phyloP scores from a whole-genome alignment of 2,113 vertebrate species.

The Ictalurus furcatus region DNA sequence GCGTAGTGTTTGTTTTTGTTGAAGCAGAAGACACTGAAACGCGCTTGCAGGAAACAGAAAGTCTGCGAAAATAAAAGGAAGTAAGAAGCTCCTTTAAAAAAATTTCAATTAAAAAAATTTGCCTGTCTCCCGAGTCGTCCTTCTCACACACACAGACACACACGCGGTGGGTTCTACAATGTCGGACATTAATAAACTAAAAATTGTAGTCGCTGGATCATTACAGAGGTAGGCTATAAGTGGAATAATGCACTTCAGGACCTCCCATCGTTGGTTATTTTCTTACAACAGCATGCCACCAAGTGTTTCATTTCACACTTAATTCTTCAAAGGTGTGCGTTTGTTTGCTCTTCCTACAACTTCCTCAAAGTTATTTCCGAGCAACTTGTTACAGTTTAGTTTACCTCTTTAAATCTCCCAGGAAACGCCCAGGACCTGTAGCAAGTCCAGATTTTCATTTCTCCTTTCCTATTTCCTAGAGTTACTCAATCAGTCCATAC shows the following conservation, averaged over 20 bases:
- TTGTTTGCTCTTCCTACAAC: background rate
- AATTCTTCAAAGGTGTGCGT: background rate
- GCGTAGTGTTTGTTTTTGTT: background rate
- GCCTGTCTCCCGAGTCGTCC: background rate
- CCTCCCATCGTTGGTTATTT: background rate
- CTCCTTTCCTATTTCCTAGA: background rate
- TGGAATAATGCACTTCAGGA: background rate
- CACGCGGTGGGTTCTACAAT: background rate
- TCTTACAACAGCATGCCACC: background rate
- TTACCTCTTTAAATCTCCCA: background rate
- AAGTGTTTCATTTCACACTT: background rate
- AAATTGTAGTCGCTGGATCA: background rate
- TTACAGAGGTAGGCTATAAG: background rate
- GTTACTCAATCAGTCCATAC: too few species aligned
- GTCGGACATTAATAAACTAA: background rate
- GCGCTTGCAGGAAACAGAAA: background rate
- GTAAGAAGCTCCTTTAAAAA: too few species aligned
- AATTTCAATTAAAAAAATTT: background rate
- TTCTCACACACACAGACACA: background rate
- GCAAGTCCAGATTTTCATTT: background rate
- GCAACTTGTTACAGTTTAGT: background rate
- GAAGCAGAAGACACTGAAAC: background rate
- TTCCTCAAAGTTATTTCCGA: too few species aligned
- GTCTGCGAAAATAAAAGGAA: background rate
- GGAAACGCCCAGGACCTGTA: background rate